phyloP scores from a whole-genome alignment of 1,140 invertebrate species.

The Sitobion miscanthi region DNA sequence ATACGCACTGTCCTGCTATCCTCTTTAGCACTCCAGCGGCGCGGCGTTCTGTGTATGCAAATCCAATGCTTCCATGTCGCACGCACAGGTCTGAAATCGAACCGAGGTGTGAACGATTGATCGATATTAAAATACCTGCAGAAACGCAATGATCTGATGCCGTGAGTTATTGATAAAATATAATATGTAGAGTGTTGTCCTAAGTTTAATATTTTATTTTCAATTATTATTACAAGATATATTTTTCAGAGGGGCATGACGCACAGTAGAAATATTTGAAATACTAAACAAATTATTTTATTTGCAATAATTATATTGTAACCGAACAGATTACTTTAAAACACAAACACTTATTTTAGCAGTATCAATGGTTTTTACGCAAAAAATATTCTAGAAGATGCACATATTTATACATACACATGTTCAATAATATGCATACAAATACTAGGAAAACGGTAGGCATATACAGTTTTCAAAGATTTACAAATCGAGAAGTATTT shows the following conservation, averaged over 20 bases:
- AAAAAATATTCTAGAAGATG: neutral
- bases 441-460: neutral
- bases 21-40: neutral
- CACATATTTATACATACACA: neutral
- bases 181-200: too few species aligned
- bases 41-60: slow-evolving; percentile 39
- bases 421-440: neutral
- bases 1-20: neutral
- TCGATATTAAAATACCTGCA: too few species aligned
- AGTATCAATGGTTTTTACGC: neutral
- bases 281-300: neutral
- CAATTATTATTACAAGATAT: neutral
- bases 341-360: neutral
- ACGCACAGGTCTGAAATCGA: neutral
- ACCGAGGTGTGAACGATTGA: neutral
- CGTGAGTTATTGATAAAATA: too few species aligned
- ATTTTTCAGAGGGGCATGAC: neutral
- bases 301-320: too few species aligned
- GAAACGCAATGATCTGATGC: too few species aligned
- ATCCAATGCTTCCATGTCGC: neutral
- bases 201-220: too few species aligned
- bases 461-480: neutral
- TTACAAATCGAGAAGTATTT: neutral
- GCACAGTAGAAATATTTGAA: neutral
- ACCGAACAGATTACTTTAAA: too few species aligned